These are phyloP conservation scores for Thinocorus orbignyianus DNA, from an alignment of 2,113 vertebrate species.

Conservation along the genomic window DNA sequence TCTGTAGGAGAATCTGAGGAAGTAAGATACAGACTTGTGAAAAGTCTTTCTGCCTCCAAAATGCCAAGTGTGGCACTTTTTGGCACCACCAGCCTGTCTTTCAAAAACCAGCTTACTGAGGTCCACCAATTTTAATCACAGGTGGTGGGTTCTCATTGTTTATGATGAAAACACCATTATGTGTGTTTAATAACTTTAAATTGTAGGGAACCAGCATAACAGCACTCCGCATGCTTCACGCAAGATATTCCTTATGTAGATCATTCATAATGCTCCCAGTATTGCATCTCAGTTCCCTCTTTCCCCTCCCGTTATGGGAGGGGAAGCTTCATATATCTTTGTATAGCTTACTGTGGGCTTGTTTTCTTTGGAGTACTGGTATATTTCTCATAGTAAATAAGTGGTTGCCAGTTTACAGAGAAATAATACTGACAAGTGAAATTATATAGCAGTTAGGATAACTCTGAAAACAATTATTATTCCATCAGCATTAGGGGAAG, in stretches of 20 bases:
- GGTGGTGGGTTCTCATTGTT: neutral
- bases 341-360: neutral
- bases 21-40: neutral
- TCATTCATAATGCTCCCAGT: neutral
- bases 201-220: neutral
- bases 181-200: neutral
- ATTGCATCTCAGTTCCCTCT: neutral
- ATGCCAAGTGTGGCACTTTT: neutral
- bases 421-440: conserved; percentile 13
- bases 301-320: neutral
- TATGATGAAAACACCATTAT: neutral
- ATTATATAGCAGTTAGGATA: conserved; percentile 14
- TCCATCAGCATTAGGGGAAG: neutral
- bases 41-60: neutral
- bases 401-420: conserved; percentile 24
- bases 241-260: neutral
- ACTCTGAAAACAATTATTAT: conserved; percentile 58
- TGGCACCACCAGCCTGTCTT: neutral
- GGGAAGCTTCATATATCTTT: neutral
- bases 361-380: neutral
- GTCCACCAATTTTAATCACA: neutral
- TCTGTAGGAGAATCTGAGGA: neutral
- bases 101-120: neutral
- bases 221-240: neutral
- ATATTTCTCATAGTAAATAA: conserved; percentile 30